A percentile compares a stretch with the other conserved stretches of the same genome.
Conservation (phyloP, 2,113 vertebrate species). For the Macheiramphus alcinus region DNA sequence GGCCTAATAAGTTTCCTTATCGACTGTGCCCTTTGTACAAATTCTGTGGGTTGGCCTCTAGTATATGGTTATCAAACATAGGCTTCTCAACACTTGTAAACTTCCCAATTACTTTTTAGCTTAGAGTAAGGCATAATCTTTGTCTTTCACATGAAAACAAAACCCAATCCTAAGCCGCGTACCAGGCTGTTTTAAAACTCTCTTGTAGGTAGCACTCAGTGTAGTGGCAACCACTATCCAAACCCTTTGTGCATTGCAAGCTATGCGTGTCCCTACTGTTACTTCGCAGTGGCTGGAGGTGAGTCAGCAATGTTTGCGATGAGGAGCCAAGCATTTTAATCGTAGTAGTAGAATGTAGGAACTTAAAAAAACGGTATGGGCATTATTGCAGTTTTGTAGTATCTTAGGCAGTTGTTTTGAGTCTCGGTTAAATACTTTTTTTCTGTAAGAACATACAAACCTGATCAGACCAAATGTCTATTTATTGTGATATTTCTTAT, state of each 20-base stretch:
- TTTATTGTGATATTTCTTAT: not conserved
- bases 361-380: not conserved
- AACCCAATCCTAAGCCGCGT: accelerated
- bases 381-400: not conserved
- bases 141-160: not conserved
- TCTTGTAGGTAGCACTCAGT: not conserved
- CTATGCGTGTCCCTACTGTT: not conserved
- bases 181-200: not conserved
- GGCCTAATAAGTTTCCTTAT: not conserved
- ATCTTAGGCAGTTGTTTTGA: not conserved
- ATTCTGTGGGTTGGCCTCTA: not conserved
- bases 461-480: not conserved
- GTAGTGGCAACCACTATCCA: not conserved
- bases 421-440: not conserved
- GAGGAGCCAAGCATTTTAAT: not conserved
- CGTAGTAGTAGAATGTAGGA: not conserved
- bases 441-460: not conserved
- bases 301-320: not conserved
- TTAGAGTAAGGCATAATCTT: not conserved
- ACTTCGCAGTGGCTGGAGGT: not conserved
- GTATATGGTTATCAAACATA: not conserved
- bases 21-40: not conserved
- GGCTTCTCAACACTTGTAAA: not conserved
- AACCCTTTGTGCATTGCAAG: not conserved
- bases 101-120: not conserved